A percentile compares a stretch with the other conserved stretches of the same genome.
Conservation (phyloP, 2,797 vertebrate species). For the Myotis myotis region DNA sequence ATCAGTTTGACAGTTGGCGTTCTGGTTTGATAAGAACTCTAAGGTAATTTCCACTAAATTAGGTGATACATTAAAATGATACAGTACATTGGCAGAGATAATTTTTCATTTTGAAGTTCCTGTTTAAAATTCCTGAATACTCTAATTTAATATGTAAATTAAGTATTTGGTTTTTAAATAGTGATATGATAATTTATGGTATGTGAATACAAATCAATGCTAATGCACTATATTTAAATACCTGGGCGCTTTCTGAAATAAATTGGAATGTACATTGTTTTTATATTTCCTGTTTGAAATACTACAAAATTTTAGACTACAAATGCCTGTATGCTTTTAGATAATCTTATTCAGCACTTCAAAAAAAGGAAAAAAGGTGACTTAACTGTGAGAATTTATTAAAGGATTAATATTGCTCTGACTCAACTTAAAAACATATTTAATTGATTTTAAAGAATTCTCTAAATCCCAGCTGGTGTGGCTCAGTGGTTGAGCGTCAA, state of each 20-base stretch:
- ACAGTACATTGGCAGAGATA: neutral
- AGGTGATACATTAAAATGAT: neutral
- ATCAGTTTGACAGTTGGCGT: neutral
- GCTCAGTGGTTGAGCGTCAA: no score
- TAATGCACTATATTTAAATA: constrained; percentile 43
- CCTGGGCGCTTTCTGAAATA: neutral
- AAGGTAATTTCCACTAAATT: constrained; percentile 49
- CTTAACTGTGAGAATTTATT: constrained; percentile 25
- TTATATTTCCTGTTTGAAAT: constrained; percentile 38
- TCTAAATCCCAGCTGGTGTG: neutral
- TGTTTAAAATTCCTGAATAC: constrained; percentile 57
- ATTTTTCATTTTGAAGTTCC: constrained; percentile 42
- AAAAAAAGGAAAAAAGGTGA: neutral
- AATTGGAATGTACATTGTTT: neutral
- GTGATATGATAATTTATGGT: neutral
- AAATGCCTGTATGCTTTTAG: neutral
- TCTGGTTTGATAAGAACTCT: constrained; percentile 11
- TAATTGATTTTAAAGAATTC: neutral
- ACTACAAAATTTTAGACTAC: neutral
- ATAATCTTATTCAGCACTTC: neutral
- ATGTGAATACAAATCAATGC: constrained; percentile 43
- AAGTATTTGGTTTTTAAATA: constrained; percentile 48
- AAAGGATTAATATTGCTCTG: neutral
- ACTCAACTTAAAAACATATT: neutral
- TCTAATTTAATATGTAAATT: constrained; percentile 59